Evolutionary conservation across 30 jellyfish, hydroid and myxozoan genomes (phyloP).

Genomic region (Hydractinia symbiolongicarpus): DNA sequence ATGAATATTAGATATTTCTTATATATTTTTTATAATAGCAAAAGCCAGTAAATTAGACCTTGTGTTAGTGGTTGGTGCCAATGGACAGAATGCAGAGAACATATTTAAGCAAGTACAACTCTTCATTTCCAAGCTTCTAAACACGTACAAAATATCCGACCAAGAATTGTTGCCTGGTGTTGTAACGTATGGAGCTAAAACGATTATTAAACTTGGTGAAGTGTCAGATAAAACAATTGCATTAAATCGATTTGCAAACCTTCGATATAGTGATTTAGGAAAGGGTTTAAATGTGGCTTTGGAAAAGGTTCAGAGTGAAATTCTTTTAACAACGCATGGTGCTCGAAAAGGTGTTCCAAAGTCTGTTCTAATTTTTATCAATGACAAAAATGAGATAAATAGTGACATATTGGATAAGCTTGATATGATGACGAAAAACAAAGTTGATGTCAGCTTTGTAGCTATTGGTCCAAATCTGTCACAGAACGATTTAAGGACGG

Average conservation of each 20-base stretch:
- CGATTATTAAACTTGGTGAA: conserved; percentile 23
- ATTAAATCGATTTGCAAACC: neutral
- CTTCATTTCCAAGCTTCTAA: conserved; percentile 25
- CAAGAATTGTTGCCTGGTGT: conserved; percentile 37
- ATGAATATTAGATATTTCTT: too few relatives aligned
- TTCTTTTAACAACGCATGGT: conserved; percentile 31
- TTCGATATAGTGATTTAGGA: neutral
- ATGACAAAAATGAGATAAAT: conserved; percentile 8
- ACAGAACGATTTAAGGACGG: neutral
- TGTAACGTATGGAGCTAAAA: conserved; percentile 34
- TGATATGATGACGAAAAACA: neutral
- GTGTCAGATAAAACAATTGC: conserved; percentile 6
- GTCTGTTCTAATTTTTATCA: conserved; percentile 36
- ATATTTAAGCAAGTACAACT: conserved; percentile 23
- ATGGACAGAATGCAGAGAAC: conserved; percentile 26
- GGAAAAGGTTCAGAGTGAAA: neutral
- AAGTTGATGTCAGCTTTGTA: neutral
- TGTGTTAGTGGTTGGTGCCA: conserved; percentile 43
- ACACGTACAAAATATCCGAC: conserved; percentile 18
- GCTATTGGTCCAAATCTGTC: neutral
- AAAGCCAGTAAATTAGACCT: conserved; percentile 37
- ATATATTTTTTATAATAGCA: conserved; percentile 3
- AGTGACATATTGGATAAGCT: neutral
- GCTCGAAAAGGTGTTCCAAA: conserved; percentile 54
- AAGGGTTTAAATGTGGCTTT: neutral